Base-by-base conservation (phyloP, 2,113 vertebrate genomes). In the Isichthys henryi region DNA sequence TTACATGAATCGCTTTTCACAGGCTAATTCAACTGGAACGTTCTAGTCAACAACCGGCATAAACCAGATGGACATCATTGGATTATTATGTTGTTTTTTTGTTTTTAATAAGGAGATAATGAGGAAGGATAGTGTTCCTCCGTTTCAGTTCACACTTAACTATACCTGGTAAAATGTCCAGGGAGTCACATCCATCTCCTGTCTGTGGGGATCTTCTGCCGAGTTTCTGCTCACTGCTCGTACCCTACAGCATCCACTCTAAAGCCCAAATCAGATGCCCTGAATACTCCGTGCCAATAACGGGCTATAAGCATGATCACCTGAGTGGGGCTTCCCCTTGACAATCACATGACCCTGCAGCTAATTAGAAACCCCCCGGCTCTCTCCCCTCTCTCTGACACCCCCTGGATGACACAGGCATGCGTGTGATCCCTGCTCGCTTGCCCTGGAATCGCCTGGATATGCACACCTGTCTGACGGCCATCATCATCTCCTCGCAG, bases 241-340 rank as follows among this genome's bases (percentile, higher is more conserved):
- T 91, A 94, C 94, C 94, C 93, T 93, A 92, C 90, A 93, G 91
- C 58, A 49, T 87, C 58, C 74, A 90, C 86, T 91, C 94, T 95
- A 94, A 95, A 94, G 95, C 95, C 94, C 91, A 92, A 94, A 93
- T 96, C 95, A 96, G 93, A 94, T 93, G 91, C 93, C 88, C 5
- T 96, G 92, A 96, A 96, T 95, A 95, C 93, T 95, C 92, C 92
- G 95, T 95, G 92, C 86, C 11, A 58, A 90, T 94, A 94, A 95
- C 94, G 94, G 93, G 93, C 91, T 92, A 90, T 92, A 85, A 62
- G 56, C 15, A 50, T n/a, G 21, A 91, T 35, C 80, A 85, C n/a
- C 66, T 90, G 21, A 52, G 87, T 88, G 21, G 88, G 62, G 23
- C 27, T 9, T 27, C 62, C 43, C 53, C 89, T 35, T 90, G 83